phyloP scores from a whole-genome alignment of 2,888 invertebrate species.

The Ligdia adustata region DNA sequence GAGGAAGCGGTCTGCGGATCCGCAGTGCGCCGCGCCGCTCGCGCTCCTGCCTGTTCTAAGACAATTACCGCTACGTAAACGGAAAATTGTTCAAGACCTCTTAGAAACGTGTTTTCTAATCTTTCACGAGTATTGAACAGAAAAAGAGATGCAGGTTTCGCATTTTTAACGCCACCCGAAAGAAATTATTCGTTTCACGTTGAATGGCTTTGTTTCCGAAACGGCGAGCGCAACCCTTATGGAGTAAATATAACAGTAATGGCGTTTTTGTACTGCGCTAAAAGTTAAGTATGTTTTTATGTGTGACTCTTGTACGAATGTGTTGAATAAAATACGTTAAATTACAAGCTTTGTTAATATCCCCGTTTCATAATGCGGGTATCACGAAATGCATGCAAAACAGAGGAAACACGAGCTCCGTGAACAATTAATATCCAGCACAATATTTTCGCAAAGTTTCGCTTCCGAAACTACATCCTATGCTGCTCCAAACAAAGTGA shows the following conservation, averaged over 20 bases:
- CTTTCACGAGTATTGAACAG: conserved; percentile 59
- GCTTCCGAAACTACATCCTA: conserved; percentile 61
- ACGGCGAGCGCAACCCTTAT: conserved; percentile 44
- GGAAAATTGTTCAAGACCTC: conserved; percentile 76
- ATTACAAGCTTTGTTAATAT: conserved; percentile 41
- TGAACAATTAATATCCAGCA: conserved; percentile 68
- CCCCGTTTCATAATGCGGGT: conserved; percentile 40
- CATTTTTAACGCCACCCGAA: conserved; percentile 56
- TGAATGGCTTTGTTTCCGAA: conserved; percentile 41
- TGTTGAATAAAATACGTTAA: conserved; percentile 47
- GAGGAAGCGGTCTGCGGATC: conserved; percentile 61
- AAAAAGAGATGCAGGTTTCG: conserved; percentile 55
- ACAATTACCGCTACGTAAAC: conserved; percentile 81
- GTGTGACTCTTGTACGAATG: conserved; percentile 36
- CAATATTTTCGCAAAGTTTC: conserved; percentile 75
- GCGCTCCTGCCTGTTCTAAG: conserved; percentile 69
- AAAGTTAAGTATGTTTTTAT: conserved; percentile 46
- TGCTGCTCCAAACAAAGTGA: conserved; percentile 65
- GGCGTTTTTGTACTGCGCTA: conserved; percentile 40
- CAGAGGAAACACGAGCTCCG: conserved; percentile 52
- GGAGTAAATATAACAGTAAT: conserved; percentile 49
- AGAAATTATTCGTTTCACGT: conserved; percentile 48
- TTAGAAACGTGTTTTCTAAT: conserved; percentile 78
- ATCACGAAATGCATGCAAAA: conserved; percentile 48
- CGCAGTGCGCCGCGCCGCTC: conserved; percentile 68